phyloP scores from a whole-genome alignment of 2,797 vertebrate genomes.

The Halcyon chelicuti region DNA sequence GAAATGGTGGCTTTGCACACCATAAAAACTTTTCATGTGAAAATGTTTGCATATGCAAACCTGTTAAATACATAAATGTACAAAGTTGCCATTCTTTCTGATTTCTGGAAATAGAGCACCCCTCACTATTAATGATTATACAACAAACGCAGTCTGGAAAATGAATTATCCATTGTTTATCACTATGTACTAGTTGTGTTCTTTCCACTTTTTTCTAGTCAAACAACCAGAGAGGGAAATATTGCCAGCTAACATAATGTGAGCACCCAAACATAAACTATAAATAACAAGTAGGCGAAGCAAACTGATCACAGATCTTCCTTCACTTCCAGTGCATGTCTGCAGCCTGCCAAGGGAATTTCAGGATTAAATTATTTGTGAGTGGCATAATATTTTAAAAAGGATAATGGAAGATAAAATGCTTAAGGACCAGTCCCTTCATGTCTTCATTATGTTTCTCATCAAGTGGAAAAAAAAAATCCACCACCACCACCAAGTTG shows the following conservation, averaged over 20 bases:
- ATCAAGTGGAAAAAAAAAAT: not conserved
- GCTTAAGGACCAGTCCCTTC: not conserved
- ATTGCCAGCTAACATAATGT: not conserved
- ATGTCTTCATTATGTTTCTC: not conserved
- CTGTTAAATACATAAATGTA: not conserved
- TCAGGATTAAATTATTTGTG: not conserved
- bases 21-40: not conserved
- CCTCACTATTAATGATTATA: not conserved
- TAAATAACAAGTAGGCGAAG: not conserved
- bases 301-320: not conserved
- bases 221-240: not conserved
- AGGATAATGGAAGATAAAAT: not conserved
- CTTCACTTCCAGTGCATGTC: not conserved
- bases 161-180: not conserved
- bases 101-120: not conserved
- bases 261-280: not conserved
- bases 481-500: too few species aligned
- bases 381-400: not conserved
- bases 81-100: not conserved
- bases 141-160: not conserved
- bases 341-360: not conserved
- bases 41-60: not conserved
- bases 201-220: not conserved
- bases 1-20: not conserved
- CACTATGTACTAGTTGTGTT: not conserved